These are phyloP conservation scores for Anguilla marmorata DNA, from an alignment of 2,797 vertebrate species.

Conservation along the genomic window DNA sequence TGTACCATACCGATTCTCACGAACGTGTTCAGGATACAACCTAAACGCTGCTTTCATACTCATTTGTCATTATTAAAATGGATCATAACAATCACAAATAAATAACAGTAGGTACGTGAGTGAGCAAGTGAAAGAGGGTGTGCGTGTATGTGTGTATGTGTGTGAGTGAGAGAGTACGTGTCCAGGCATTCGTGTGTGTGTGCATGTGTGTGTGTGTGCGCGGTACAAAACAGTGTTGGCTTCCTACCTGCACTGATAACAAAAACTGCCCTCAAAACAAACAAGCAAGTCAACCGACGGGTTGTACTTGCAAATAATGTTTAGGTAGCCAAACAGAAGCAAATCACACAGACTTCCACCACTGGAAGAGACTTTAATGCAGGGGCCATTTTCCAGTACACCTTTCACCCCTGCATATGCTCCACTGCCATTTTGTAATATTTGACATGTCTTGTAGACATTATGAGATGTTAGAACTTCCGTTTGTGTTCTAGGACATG, in stretches of 20 bases:
- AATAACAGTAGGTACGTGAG: not conserved
- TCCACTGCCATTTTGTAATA: too few relatives aligned
- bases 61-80: not conserved
- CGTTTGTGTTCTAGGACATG: not conserved
- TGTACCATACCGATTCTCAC: not conserved
- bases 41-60: not conserved
- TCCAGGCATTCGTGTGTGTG: not conserved
- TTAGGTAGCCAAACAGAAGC: not conserved
- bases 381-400: not conserved
- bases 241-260: not conserved
- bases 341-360: not conserved
- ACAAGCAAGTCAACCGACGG: slow-evolving; percentile 2
- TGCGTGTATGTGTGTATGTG: too few relatives aligned
- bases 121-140: too few relatives aligned
- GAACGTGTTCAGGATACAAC: not conserved
- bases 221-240: not conserved
- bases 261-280: not conserved
- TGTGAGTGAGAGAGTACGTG: not conserved
- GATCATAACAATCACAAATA: not conserved
- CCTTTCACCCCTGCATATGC: not conserved
- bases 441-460: not conserved
- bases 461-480: not conserved
- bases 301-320: slow-evolving; percentile 3
- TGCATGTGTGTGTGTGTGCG: not conserved
- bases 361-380: not conserved